Evolutionary conservation across 2,797 vertebrate genomes (phyloP), one percentile per base, ranked within the genome.

Genomic region (Lophius americanus): DNA sequence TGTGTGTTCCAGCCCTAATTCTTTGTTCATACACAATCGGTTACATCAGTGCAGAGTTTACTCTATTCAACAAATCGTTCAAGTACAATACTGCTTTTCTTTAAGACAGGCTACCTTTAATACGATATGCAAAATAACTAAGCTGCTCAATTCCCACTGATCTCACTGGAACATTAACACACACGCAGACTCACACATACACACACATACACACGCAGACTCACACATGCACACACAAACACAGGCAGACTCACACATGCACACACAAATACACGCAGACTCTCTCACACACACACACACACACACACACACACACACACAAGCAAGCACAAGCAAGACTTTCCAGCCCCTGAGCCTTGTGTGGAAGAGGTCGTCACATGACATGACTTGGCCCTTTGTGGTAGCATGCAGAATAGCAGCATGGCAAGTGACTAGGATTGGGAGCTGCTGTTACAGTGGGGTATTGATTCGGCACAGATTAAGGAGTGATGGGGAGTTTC

Each of bases 381-480:
- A 86, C 73, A 62, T 87, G 85, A 88, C 82, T 92, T 85, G 85
- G 88, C 73, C 70, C 86, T 78, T 87, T 90, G 86, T 88, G 75
- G 79, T 70, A 41, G 71, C 62, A 38, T 68, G 85, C 68, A 52
- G 53, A 61, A 71, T 63, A 78, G 83, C 88, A 74, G 84, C 7
- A 73, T 80, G 78, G 82, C 83, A 69, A 88, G 81, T 88, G 89
- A 86, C 80, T 67, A 13, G 90, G 90, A 88, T 90, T 91, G 88
- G 82, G 79, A 80, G 82, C 78, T 61, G 61, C 81, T 70, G 55
- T 87, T 93, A 93, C 92, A 93, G 86, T 91, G 90, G 76, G 86
- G 85, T 92, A 93, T 93, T 93, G 92, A 93, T 93, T 91, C 89
- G 81, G 73, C 54, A 46, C 64, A 73, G 88, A 92, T 93, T 93